These are phyloP conservation scores for Solea senegalensis DNA, from an alignment of 2,113 vertebrate species.

Conservation along the genomic window DNA sequence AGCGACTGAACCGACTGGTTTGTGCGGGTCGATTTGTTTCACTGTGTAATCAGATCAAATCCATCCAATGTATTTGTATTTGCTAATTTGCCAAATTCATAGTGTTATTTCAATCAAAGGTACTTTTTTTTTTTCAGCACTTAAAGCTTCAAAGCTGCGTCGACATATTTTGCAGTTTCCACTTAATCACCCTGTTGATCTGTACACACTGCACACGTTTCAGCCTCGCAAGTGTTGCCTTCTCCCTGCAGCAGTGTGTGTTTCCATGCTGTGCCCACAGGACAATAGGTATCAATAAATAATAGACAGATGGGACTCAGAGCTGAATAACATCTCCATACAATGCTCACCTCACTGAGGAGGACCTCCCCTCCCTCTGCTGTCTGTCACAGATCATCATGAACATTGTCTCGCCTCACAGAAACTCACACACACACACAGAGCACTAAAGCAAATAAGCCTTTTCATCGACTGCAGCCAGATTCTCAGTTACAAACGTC, in stretches of 20 bases:
- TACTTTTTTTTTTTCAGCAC: background rate
- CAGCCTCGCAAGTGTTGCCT: slow-evolving; percentile 33
- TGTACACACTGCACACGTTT: background rate
- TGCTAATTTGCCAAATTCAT: background rate
- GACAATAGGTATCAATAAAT: slow-evolving; percentile 69
- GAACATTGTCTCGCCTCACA: slow-evolving; percentile 45
- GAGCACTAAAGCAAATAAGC: slow-evolving; percentile 58
- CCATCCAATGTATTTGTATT: background rate
- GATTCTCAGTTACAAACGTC: slow-evolving; percentile 26
- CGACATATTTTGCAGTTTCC: background rate
- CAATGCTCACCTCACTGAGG: slow-evolving; percentile 42
- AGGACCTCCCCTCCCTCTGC: slow-evolving; percentile 14
- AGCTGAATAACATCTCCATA: slow-evolving; percentile 37
- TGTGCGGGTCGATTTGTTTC: slow-evolving; percentile 1
- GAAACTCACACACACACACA: slow-evolving; percentile 47
- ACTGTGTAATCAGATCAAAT: background rate
- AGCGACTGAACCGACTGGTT: slow-evolving; percentile 37
- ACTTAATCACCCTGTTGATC: slow-evolving; percentile 14
- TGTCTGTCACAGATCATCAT: slow-evolving; percentile 59
- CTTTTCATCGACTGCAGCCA: slow-evolving; percentile 39
- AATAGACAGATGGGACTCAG: slow-evolving; percentile 42
- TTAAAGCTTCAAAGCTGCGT: background rate
- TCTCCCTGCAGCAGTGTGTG: slow-evolving; percentile 43
- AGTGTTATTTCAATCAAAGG: background rate
- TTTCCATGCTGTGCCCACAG: slow-evolving; percentile 57